Evolutionary conservation across 2,888 invertebrate species (phyloP), one percentile per base, ranked within the genome.

Genomic region (Heliconius aoede): DNA sequence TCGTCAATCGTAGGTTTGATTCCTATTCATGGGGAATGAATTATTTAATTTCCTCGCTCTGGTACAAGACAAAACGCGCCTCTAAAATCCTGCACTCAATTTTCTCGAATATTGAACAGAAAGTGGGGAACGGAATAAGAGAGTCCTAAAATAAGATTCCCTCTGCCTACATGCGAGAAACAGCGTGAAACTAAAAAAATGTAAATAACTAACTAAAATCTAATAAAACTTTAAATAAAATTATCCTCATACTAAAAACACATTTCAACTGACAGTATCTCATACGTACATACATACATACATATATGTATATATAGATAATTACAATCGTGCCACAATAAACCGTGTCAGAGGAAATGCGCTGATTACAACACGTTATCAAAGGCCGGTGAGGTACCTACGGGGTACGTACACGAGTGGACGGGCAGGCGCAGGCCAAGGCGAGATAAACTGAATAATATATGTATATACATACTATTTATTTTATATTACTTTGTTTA

Each of bases 351-450:
- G 69, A 75, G 69, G 75, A 75, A 75, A 75, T 71, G 75, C 62
- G 69, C 69, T 71, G 62, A 75, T 75, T 74, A 69, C 32, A 60
- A 60, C 61, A 28, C 69, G 69, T 74, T 75, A 77, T 77, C 77
- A 60, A 69, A 74, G 77, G 74, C 73, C 77, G 77, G 73, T 74
- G 73, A 26, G 72, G 72, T 15, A 69, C 21, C 74, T 46, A 51
- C 58, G 36, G 55, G 55, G 21, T 61, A 62, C 74, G 40, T 71
- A 65, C 75, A 62, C 62, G 62, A 36, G 68, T 40, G 30, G 51
- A 24, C 71, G 40, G 51, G 3, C 58, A 60, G 65, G 11, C 75
- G 32, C 64, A 75, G 75, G 75, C 71, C 75, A 75, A 75, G 75
- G 75, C 71, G 55, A 51, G 46, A 61, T 69, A 74, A 60, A 60